Base-by-base conservation (phyloP, 2,797 vertebrate genomes). In the Siniperca scherzeri region DNA sequence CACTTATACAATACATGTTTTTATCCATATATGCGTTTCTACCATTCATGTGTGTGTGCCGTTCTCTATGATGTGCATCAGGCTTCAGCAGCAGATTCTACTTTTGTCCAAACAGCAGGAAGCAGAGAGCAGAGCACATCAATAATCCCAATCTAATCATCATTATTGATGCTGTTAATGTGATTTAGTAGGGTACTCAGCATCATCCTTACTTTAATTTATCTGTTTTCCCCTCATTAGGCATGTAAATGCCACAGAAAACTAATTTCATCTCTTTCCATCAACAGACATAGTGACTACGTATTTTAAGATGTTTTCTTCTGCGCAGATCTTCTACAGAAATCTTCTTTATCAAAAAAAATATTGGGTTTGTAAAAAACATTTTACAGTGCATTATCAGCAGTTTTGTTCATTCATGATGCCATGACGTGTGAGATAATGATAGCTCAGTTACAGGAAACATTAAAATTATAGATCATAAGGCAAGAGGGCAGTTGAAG, bases 91-190 rank as follows among this genome's bases (percentile, higher is more conserved):
- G 52, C 71, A 77, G 53, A 69, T 82, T 82, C 44, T 74, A 57
- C 52, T 89, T 79, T 61, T 62, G 55, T 42, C 46, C 59, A 38
- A 74, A 72, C 62, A 74, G 60, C 74, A 80, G 36, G 82, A 90
- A 88, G 56, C 74, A 55, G 40, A 81, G 25, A 74, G 27, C 75
- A 70, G 74, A 85, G 44, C 10, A 40, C 53, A 53, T 69, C 27
- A 74, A 80, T 83, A 78, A 86, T 87, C 9, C 30, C 19, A 71
- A 88, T 71, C 53, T 71, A 72, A 71, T 78, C 44, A 81, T 83
- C 59, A 70, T 83, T 22, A 22, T 87, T 71, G 75, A 66, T 79
- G 82, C 36, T 77, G 74, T 59, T 89, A 76, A 86, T 87, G 57
- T 52, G 57, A 81, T 86, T 81, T 64, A 65, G 53, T 33, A 0